Base-by-base conservation (phyloP, 2,797 vertebrate species). In the Otolemur crassicaudatus region DNA sequence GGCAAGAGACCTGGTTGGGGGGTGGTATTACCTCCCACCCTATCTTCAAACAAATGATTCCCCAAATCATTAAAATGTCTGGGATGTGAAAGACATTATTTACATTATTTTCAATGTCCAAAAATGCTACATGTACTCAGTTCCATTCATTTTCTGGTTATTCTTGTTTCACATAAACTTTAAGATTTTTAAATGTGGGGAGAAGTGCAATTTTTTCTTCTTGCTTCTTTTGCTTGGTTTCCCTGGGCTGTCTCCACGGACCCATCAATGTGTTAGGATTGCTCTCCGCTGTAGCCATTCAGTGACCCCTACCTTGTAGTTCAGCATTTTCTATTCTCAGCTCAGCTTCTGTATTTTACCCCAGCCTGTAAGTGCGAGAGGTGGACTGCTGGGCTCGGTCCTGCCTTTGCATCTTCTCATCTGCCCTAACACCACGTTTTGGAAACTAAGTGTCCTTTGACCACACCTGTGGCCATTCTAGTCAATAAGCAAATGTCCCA, bases 111-210 rank as follows among this genome's bases (percentile, higher is more conserved):
- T 73, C 76, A 69, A 13, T 19, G 4, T 61, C 34, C 7, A 12
- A 22, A 25, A 40, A 53, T 3, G 61, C 27, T 1, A 0, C 1
- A 5, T 1, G 5, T 0, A 4, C 7, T 4, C 0, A 19, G 2
- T n/a, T 25, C 29, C 40, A 23, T 29, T 61, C 53, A 3, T 19
- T 2, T 34, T 65, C 43, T 56, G 29, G 29, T 73, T 16, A 10
- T 3, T 14, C 23, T 89, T 49, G 49, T 63, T 87, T 65, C 40
- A 27, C 1, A 0, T n/a, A n/a, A n/a, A 65, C 22, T 56, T 84
- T 56, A 58, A 60, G 58, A 14, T 8, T 40, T 22, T 60, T n/a
- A 53, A 37, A 3, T 16, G 16, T 10, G 9, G 8, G 29, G 17
- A 43, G 60, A 25, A 31, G 65, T 17, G 3, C 0, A 1, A 7